Evolutionary conservation across 2,888 invertebrate species (phyloP), one percentile per base, ranked within the genome.

Genomic region (Dicyrtomina minuta): DNA sequence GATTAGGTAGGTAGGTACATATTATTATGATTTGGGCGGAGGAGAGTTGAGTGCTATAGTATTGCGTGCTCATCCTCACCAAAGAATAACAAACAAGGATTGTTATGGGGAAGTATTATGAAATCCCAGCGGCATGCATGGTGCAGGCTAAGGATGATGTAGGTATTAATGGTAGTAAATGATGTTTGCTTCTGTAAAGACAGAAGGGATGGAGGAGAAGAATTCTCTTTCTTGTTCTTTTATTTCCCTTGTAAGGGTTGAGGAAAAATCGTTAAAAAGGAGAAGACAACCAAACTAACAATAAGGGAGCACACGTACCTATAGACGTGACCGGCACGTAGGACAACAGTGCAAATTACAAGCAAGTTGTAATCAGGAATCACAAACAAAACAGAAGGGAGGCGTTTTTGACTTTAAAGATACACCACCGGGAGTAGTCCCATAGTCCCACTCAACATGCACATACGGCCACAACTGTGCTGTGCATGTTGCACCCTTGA

Each of bases 301-400:
- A 44, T 24, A 56, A 17, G 22, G 55, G 8, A 55, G 33, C 24
- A 17, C 24, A 17, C 12, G 51, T 20, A n/a, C 22, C 4, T 20
- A 43, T 22, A 41, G 41, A n/a, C n/a, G n/a, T n/a, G n/a, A n/a
- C 33, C 33, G 33, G 33, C 41, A 43, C 20, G 43, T 2, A 22
- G 41, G 13, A 22, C 17, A 44, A 22, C 26, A 61, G 61, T 61
- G 61, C 61, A 61, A 61, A 61, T 61, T 61, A 61, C 44, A 61
- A 61, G 13, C 24, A 46, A 44, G 24, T 61, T 24, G 46, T 61
- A 61, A 61, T 55, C 55, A 55, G 55, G 1, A 55, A n/a, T 46
- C 61, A 61, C 24, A 13, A n/a, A 44, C n/a, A 61, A 61, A 61
- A 44, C 61, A 44, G 27, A n/a, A 39, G 58, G 39, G 39, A 58